Evolutionary conservation across 2,888 invertebrate genomes (phyloP).

Genomic region (Oscheius onirici): DNA sequence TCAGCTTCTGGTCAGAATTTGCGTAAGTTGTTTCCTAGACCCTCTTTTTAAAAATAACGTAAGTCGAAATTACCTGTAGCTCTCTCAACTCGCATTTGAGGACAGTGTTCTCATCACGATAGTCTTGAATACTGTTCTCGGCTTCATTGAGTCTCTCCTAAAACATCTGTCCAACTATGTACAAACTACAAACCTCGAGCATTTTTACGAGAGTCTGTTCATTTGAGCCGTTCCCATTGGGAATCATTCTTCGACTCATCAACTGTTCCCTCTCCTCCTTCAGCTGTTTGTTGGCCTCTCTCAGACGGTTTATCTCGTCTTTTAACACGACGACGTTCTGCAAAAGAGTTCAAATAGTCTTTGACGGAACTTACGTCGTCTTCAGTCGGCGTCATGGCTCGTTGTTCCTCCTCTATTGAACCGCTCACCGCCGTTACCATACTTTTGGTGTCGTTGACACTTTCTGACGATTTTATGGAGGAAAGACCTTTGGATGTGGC

Average conservation of each 20-base stretch:
- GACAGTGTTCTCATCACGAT: conserved; percentile 82
- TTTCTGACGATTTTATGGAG: conserved; percentile 66
- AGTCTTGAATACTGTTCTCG: conserved; percentile 65
- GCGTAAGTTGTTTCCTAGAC: conserved; percentile 53
- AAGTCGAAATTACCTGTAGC: conserved; percentile 72
- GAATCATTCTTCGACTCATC: neutral
- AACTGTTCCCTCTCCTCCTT: conserved; percentile 41
- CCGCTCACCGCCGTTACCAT: conserved; percentile 58
- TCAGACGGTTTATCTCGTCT: conserved; percentile 76
- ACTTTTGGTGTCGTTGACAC: conserved; percentile 55
- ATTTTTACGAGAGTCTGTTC: conserved; percentile 37
- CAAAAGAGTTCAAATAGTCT: too few relatives aligned
- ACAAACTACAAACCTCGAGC: conserved; percentile 50
- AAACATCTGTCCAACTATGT: too few relatives aligned
- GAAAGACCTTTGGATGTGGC: conserved; percentile 68
- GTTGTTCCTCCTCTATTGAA: conserved; percentile 59
- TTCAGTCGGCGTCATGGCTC: conserved; percentile 67
- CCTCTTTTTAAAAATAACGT: neutral
- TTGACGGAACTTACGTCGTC: conserved; percentile 50
- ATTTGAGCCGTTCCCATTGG: neutral
- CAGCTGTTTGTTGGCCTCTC: conserved; percentile 60
- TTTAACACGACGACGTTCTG: conserved; percentile 74
- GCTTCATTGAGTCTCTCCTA: conserved; percentile 60
- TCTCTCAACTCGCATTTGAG: conserved; percentile 81
- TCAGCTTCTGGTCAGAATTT: conserved; percentile 79